phyloP scores from a whole-genome alignment of 2,888 invertebrate species.

The Tillus elongatus region DNA sequence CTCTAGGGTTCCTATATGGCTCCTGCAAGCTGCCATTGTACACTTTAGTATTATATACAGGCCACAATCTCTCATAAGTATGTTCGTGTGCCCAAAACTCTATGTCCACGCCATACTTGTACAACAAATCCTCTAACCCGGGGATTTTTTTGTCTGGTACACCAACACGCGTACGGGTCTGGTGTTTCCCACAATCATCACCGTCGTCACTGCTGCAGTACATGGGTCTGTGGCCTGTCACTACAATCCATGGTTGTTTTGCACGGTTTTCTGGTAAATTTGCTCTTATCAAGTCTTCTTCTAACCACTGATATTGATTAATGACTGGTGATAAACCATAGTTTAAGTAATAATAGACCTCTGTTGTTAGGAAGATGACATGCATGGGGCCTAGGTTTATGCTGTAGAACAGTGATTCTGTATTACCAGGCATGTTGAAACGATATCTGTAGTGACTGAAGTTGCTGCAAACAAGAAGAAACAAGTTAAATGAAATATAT shows the following conservation, averaged over 20 bases:
- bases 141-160: slow-evolving; percentile 50
- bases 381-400: slow-evolving; percentile 85
- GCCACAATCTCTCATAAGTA: slow-evolving; percentile 93
- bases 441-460: slow-evolving; percentile 89
- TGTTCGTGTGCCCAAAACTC: slow-evolving; percentile 97
- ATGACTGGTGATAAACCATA: slow-evolving; percentile 74
- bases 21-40: slow-evolving; percentile 57
- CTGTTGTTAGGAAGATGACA: slow-evolving; percentile 86
- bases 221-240: slow-evolving; percentile 69
- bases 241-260: slow-evolving; percentile 63
- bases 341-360: slow-evolving; percentile 85
- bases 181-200: slow-evolving; percentile 60
- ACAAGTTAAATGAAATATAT: too few species aligned
- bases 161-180: slow-evolving; percentile 53
- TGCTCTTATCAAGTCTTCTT: slow-evolving; percentile 68
- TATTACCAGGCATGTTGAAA: slow-evolving; percentile 80
- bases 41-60: slow-evolving; percentile 71
- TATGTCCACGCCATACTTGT: slow-evolving; percentile 84
- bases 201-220: slow-evolving; percentile 62
- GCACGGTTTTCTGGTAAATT: slow-evolving; percentile 64
- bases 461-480: slow-evolving; percentile 61
- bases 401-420: slow-evolving; percentile 70
- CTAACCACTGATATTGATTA: slow-evolving; percentile 79
- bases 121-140: slow-evolving; percentile 76
- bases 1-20: slow-evolving; percentile 62